Percentiles rank a stretch among this genome's conserved stretches.
These are phyloP conservation scores for Patiria pectinifera DNA, from an alignment of 53 echinoderm and acorn worm genomes.

Conservation along the genomic window DNA sequence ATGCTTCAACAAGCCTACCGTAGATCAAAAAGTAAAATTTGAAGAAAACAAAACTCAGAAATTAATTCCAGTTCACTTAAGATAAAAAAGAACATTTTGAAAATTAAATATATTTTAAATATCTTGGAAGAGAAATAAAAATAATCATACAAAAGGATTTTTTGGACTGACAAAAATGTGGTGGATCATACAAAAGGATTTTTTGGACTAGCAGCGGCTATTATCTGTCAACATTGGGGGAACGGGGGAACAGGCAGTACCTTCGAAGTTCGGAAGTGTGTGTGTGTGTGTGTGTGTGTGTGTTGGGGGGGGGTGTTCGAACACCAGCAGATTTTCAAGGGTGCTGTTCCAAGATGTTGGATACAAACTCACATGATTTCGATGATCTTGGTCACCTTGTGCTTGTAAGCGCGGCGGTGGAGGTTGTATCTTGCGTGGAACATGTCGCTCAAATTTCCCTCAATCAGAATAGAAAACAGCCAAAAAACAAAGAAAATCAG, in stretches of 20 bases:
- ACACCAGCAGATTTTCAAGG: too few species aligned
- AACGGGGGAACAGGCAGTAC: too few species aligned
- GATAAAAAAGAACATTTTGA: background rate
- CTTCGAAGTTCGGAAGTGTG: too few species aligned
- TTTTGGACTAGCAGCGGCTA: too few species aligned
- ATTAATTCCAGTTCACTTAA: background rate
- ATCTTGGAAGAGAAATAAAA: too few species aligned
- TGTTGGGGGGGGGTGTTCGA: too few species aligned
- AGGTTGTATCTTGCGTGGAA: conserved; percentile 88
- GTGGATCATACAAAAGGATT: too few species aligned
- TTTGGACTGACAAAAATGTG: background rate
- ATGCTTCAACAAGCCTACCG: conserved; percentile 96
- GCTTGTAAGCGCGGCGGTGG: conserved; percentile 89
- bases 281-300: too few species aligned
- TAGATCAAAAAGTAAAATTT: background rate
- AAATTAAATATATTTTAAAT: background rate
- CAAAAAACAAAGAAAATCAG: background rate
- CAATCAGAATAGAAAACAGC: conserved; percentile 65
- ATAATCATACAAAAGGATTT: too few species aligned
- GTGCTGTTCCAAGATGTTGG: too few species aligned
- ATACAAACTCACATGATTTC: conserved; percentile 87
- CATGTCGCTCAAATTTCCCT: conserved; percentile 89
- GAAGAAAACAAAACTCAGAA: background rate
- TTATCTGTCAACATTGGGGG: too few species aligned
- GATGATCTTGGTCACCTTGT: conserved; percentile 94